Evolutionary conservation across 1,140 invertebrate species (phyloP).

Genomic region (Zeugodacus cucurbitae): DNA sequence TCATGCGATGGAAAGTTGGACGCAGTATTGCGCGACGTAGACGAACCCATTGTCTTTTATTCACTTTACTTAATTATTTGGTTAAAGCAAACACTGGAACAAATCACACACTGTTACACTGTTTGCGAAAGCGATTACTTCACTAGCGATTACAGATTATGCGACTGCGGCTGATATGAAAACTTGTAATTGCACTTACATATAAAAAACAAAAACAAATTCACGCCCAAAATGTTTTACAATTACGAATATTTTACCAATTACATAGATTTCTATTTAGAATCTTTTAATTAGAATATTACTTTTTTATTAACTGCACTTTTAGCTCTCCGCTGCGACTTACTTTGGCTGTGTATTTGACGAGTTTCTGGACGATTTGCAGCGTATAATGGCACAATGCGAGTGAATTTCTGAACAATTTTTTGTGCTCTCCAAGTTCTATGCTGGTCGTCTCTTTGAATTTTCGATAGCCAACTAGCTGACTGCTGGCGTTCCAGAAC

Average conservation of each 20-base stretch:
- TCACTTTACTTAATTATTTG: background rate
- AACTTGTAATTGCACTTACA: background rate
- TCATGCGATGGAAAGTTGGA: conserved; percentile 53
- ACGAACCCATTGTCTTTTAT: conserved; percentile 38
- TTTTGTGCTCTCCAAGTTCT: background rate
- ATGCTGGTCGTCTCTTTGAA: background rate
- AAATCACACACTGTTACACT: background rate
- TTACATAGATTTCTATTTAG: background rate
- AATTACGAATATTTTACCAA: background rate
- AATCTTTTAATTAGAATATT: background rate
- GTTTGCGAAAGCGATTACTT: background rate
- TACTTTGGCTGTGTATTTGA: background rate
- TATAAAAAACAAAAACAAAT: too few species aligned
- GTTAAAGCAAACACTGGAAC: background rate
- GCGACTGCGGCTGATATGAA: background rate
- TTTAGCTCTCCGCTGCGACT: background rate
- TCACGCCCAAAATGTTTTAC: background rate
- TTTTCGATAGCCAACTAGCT: background rate
- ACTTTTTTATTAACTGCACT: background rate
- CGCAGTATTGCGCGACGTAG: conserved; percentile 33
- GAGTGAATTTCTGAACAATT: background rate
- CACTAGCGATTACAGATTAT: background rate
- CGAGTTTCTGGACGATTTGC: background rate
- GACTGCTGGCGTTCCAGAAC: background rate
- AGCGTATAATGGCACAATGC: background rate